Percentiles rank a stretch among this genome's conserved stretches.
phyloP scores from a whole-genome alignment of 2,797 vertebrate species.

The Mormyrops boulengeri region DNA sequence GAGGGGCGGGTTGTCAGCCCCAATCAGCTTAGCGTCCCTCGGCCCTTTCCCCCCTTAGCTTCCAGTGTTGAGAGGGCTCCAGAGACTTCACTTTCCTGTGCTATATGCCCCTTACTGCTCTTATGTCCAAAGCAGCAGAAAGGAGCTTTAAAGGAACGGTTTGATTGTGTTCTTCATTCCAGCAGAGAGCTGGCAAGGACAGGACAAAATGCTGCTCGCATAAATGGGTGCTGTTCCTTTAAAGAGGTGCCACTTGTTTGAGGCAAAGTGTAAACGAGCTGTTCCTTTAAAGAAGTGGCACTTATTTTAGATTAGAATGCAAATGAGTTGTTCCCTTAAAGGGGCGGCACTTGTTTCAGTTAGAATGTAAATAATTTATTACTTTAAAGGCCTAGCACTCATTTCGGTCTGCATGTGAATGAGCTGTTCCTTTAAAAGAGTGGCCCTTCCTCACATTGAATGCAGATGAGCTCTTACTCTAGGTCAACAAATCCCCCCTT shows the following conservation, averaged over 20 bases:
- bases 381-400: not conserved
- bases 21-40: not conserved
- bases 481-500: not conserved
- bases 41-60: not conserved
- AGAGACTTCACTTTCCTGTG: not conserved
- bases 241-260: not conserved
- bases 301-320: not conserved
- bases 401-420: not conserved
- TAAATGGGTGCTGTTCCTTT: not conserved
- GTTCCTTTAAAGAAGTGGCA: slow-evolving; percentile 1
- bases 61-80: not conserved
- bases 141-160: not conserved
- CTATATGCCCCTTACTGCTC: not conserved
- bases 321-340: slow-evolving; percentile 10
- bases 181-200: not conserved
- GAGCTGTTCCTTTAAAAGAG: not conserved
- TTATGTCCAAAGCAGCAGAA: not conserved
- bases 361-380: slow-evolving; percentile 5
- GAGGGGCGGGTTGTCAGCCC: not conserved
- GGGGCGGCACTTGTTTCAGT: not conserved
- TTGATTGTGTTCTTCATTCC: not conserved
- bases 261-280: not conserved
- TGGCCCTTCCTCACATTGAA: not conserved
- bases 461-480: not conserved
- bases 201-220: not conserved